Base-by-base conservation (phyloP, 2,888 invertebrate genomes). In the Rhagium mordax region DNA sequence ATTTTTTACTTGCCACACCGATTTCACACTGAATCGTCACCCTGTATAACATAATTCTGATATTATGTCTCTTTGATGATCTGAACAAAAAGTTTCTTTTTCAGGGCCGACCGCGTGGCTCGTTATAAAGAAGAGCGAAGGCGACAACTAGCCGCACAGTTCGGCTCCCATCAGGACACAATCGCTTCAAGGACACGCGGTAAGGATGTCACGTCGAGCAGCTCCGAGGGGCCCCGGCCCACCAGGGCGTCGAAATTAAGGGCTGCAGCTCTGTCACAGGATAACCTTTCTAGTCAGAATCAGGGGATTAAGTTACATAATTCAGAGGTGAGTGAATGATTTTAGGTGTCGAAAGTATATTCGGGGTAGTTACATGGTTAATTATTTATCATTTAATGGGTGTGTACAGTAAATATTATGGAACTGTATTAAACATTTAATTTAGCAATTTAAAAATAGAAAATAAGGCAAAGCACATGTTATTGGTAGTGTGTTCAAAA, bases 51-150 rank as follows among this genome's bases (percentile, higher is more conserved):
- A n/a, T n/a, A n/a, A n/a, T n/a, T n/a, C n/a, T n/a, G n/a, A n/a
- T n/a, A n/a, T n/a, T n/a, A n/a, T n/a, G n/a, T n/a, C n/a, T n/a
- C n/a, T n/a, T n/a, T n/a, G n/a, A n/a, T n/a, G n/a, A n/a, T n/a
- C n/a, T n/a, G n/a, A n/a, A n/a, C 24, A 24, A 24, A 20, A 20
- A 24, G 15, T 27, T 16, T 16, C 33, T 70, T 16, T 76, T 74
- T 27, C 76, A 82, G 79, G 90, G 89, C 90, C 84, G 92, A 92
- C 86, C 89, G 94, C 84, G 92, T 94, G 82, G 91, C 91, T 81
- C 91, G 91, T 81, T 94, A 94, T 87, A 94, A 94, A 85, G 94
- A 94, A 83, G 93, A 94, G 84, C 89, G 94, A 69, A 89, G 93
- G 74, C 91, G 90, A 81, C 93, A 94, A 86, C 88, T 94, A 74